Evolutionary conservation across 1,140 invertebrate genomes (phyloP), one percentile per base, ranked within the genome.

Genomic region (Megathymus violae): DNA sequence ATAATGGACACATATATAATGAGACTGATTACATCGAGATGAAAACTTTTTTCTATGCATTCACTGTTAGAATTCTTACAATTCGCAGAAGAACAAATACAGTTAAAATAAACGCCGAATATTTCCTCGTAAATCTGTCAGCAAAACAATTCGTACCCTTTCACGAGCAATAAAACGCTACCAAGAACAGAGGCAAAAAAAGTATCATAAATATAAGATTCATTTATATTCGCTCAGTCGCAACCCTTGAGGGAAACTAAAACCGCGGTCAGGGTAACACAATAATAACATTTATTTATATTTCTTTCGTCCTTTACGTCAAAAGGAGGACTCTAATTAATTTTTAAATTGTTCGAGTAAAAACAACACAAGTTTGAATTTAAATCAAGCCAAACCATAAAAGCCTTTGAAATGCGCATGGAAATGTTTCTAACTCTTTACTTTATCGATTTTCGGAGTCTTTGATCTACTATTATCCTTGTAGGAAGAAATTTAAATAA

Each of bases 121-220:
- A 79, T 88, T 85, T 80, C 75, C 74, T 89, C 86, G 86, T 89
- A 88, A 89, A 89, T 89, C 86, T 89, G 86, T 86, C 85, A 86
- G 80, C 82, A 79, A 86, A 89, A 89, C 86, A 89, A 88, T 89
- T 89, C 76, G 74, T 87, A 89, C 85, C 85, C 86, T 88, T 89
- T 89, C 86, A 85, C 83, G 83, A 89, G 85, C 85, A 86, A 89
- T 89, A 89, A 86, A 89, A 89, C 69, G 79, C 80, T 87, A 85
- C 77, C 80, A 87, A 85, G 76, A 87, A 83, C 76, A 78, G 77
- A 80, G 70, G 71, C 71, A 77, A 83, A 88, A 83, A 85, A 88
- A 88, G 83, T 82, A 88, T 88, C 82, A 90, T 85, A 88, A 88
- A 90, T 88, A 88, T 88, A 87, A 88, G 79, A 88, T 88, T 88